A percentile compares a stretch with the other conserved stretches of the same genome.
Conservation (phyloP, 2,797 vertebrate genomes). For the Acanthornis magna region DNA sequence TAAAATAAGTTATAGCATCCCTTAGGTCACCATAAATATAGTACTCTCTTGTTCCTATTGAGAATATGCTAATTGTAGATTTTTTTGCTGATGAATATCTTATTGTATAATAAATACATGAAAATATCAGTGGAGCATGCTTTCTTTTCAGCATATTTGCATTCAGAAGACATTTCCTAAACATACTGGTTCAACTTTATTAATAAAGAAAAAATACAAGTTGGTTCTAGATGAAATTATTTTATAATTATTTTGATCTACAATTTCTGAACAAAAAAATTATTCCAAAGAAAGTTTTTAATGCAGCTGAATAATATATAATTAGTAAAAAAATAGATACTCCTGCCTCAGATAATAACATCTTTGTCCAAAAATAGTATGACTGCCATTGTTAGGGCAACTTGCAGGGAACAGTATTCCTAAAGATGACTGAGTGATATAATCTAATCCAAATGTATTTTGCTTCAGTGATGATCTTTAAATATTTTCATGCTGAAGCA, state of each 20-base stretch:
- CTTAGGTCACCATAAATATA: not conserved
- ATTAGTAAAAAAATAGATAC: not conserved
- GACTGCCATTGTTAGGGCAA: not conserved
- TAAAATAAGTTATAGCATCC: not conserved
- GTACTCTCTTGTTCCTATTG: not conserved
- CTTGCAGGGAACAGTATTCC: not conserved
- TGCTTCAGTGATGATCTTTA: not conserved
- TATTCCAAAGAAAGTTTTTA: not conserved
- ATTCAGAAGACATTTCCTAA: not conserved
- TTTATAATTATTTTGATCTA: not conserved
- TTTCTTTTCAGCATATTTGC: not conserved
- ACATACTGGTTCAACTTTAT: not conserved
- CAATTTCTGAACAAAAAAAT: not conserved
- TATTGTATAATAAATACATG: not conserved
- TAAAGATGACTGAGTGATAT: not conserved
- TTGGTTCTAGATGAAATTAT: not conserved
- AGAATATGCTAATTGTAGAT: not conserved
- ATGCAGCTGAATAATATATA: not conserved
- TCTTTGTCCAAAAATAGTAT: not conserved
- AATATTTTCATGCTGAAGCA: not conserved
- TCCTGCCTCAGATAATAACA: fast-evolving
- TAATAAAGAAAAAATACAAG: not conserved
- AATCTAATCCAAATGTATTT: not conserved
- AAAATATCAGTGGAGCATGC: not conserved
- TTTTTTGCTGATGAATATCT: not conserved